Evolutionary conservation across 2,888 invertebrate species (phyloP).

Genomic region (Drosophila paramelanica): DNA sequence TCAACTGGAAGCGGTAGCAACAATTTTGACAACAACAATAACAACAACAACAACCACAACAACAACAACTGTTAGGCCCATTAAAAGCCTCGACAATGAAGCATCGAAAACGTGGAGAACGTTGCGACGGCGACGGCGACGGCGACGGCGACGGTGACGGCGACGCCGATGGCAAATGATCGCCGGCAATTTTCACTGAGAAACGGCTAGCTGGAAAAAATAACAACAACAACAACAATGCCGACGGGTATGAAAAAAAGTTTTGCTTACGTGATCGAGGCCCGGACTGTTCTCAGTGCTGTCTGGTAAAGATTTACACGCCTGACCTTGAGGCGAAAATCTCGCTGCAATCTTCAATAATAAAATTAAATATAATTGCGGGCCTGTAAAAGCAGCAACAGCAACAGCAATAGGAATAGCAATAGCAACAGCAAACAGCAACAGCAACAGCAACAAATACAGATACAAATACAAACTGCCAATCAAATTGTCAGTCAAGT

Average conservation of each 20-base stretch:
- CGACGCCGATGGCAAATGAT: constrained; percentile 43
- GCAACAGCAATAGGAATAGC: constrained; percentile 18
- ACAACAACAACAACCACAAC: constrained; percentile 26
- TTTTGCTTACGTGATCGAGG: constrained; percentile 74
- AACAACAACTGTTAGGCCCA: constrained; percentile 64
- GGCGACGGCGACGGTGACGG: too few species aligned
- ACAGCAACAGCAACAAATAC: constrained; percentile 36
- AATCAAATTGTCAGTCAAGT: constrained; percentile 79
- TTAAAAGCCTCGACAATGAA: constrained; percentile 68
- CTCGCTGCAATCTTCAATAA: constrained; percentile 81
- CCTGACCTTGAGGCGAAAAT: constrained; percentile 78
- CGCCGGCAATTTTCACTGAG: constrained; percentile 50
- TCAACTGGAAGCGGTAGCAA: constrained; percentile 18
- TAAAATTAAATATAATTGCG: constrained; percentile 82
- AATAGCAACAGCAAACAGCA: constrained; percentile 17
- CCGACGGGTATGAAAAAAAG: constrained; percentile 45
- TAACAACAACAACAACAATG: constrained; percentile 9
- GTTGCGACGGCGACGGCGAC: constrained; percentile 34
- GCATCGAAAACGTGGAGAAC: constrained; percentile 51
- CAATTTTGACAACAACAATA: constrained; percentile 19
- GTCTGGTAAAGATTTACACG: constrained; percentile 77
- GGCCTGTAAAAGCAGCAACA: constrained; percentile 62
- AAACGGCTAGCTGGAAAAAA: constrained; percentile 54
- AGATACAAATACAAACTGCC: constrained; percentile 73
- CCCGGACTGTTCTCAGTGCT: constrained; percentile 59